Conservation (phyloP, 2,113 vertebrate genomes). For the Apodemus speciosus region DNA sequence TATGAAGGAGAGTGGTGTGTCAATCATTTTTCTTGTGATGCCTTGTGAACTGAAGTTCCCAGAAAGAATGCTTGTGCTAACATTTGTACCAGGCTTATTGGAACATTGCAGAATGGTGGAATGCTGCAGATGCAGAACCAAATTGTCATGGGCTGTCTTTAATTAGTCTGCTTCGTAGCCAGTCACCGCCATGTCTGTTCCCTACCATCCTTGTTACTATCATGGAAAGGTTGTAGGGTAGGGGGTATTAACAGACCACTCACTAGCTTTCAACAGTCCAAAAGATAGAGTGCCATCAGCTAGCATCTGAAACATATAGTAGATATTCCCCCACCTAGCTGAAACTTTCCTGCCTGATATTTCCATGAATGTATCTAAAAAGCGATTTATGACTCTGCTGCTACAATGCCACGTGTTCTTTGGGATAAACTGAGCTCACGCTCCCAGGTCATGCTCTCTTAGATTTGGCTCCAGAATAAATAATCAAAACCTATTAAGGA, state of each 20-base stretch:
- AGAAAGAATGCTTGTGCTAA: neutral
- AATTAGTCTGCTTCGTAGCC: neutral
- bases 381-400: neutral
- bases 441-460: neutral
- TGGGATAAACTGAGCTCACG: neutral
- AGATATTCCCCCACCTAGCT: neutral
- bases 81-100: neutral
- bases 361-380: neutral
- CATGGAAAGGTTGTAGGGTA: too few relatives aligned
- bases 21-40: neutral
- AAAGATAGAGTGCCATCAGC: neutral
- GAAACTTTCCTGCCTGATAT: neutral
- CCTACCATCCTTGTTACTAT: neutral
- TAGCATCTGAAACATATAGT: neutral
- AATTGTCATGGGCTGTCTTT: neutral
- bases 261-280: neutral
- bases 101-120: neutral
- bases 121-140: neutral
- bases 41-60: neutral
- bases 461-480: neutral
- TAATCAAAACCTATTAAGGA: conserved; percentile 44
- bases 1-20: neutral
- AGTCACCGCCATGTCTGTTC: neutral
- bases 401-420: too few relatives aligned
- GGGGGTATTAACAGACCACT: neutral